phyloP scores from a whole-genome alignment of 2,888 invertebrate genomes.

The Trypoxylon attenuatum region DNA sequence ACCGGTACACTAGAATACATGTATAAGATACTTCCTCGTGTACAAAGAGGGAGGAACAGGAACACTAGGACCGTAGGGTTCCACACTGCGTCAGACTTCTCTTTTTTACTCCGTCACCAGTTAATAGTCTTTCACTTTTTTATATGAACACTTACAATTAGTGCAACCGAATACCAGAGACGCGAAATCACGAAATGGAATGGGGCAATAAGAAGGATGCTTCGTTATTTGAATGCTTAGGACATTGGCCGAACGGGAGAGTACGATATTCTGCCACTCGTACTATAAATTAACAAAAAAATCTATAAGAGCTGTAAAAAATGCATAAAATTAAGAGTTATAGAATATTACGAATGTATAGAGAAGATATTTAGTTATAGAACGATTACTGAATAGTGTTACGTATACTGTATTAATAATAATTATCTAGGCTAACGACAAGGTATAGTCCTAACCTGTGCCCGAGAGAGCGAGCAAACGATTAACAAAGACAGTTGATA shows the following conservation, averaged over 20 bases:
- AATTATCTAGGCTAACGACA: conserved; percentile 16
- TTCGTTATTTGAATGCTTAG: no score
- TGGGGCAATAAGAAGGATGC: no score
- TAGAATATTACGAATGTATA: conserved; percentile 40
- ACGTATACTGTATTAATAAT: conserved; percentile 37
- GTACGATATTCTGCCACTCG: not conserved
- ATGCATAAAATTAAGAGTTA: conserved; percentile 29
- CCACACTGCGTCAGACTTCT: conserved; percentile 1
- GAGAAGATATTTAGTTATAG: conserved; percentile 43
- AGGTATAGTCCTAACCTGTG: conserved; percentile 31
- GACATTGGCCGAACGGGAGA: no score
- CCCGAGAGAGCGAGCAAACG: conserved; percentile 17
- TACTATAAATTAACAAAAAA: conserved; percentile 7
- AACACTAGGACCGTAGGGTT: not conserved
- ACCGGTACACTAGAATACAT: not conserved
- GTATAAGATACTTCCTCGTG: not conserved
- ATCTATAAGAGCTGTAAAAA: conserved; percentile 38
- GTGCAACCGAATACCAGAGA: conserved; percentile 14
- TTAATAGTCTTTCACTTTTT: conserved; percentile 40
- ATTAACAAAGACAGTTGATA: conserved; percentile 10
- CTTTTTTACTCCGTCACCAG: conserved; percentile 18
- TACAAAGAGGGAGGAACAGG: not conserved
- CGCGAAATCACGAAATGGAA: no score
- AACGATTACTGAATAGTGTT: conserved; percentile 29
- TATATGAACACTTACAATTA: conserved; percentile 27